These are phyloP conservation scores for Eupithecia abbreviata DNA, from an alignment of 2,888 invertebrate species.

Conservation along the genomic window DNA sequence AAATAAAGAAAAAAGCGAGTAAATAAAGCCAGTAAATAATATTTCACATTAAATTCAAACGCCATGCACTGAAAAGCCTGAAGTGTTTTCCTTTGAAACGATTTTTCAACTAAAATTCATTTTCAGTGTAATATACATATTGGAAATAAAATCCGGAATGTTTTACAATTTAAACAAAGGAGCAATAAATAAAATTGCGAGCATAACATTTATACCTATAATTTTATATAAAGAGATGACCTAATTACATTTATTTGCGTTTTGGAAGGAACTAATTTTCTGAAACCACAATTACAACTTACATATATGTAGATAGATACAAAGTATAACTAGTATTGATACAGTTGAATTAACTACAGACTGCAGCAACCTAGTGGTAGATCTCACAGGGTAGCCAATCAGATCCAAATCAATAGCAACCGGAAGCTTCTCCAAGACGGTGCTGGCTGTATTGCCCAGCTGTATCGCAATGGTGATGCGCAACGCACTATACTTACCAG, in stretches of 20 bases:
- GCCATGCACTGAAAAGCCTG: not conserved
- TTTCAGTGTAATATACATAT: constrained; percentile 1
- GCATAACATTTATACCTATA: not conserved
- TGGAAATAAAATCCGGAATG: not conserved
- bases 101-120: not conserved
- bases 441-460: not conserved
- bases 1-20: not conserved
- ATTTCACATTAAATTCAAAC: not conserved
- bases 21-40: not conserved
- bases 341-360: not conserved
- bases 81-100: not conserved
- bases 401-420: not conserved
- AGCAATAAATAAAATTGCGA: not conserved
- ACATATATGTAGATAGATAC: not conserved
- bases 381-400: not conserved
- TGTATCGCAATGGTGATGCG: not conserved
- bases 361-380: not conserved
- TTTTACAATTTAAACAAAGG: not conserved
- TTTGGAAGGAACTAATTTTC: not conserved
- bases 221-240: not conserved
- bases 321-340: not conserved
- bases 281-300: not conserved
- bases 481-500: not conserved
- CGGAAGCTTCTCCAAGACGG: not conserved
- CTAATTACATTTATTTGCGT: not conserved